Conservation (phyloP, 1,140 invertebrate species). For the Calosoma granatense region DNA sequence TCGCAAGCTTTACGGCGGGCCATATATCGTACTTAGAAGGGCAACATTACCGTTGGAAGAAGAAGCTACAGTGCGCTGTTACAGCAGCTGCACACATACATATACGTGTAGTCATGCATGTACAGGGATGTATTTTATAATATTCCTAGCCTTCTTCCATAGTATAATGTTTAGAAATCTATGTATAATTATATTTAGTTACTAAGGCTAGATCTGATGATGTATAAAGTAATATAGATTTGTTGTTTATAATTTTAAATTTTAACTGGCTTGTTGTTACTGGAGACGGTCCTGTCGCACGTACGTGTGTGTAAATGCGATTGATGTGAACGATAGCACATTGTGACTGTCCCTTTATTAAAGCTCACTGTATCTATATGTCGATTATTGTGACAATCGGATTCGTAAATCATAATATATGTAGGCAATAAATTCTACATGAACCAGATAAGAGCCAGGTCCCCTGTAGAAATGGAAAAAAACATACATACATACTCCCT, state of each 20-base stretch:
- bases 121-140: too few species aligned
- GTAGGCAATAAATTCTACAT: conserved; percentile 2
- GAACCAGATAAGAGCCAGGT: background rate
- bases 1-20: background rate
- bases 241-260: too few species aligned
- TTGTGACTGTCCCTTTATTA: background rate
- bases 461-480: background rate
- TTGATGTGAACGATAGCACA: background rate
- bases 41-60: background rate
- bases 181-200: too few species aligned
- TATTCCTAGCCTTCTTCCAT: too few species aligned
- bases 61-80: background rate
- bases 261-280: too few species aligned
- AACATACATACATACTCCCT: background rate
- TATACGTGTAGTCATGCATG: too few species aligned
- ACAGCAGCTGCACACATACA: background rate
- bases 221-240: too few species aligned
- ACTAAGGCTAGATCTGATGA: too few species aligned
- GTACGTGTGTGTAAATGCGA: background rate
- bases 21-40: background rate
- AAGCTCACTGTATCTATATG: background rate
- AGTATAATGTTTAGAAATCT: too few species aligned
- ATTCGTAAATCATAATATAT: background rate
- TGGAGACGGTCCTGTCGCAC: too few species aligned
- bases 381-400: conserved; percentile 6